Evolutionary conservation across 2,888 invertebrate genomes (phyloP).

Genomic region (Netelia melanura): DNA sequence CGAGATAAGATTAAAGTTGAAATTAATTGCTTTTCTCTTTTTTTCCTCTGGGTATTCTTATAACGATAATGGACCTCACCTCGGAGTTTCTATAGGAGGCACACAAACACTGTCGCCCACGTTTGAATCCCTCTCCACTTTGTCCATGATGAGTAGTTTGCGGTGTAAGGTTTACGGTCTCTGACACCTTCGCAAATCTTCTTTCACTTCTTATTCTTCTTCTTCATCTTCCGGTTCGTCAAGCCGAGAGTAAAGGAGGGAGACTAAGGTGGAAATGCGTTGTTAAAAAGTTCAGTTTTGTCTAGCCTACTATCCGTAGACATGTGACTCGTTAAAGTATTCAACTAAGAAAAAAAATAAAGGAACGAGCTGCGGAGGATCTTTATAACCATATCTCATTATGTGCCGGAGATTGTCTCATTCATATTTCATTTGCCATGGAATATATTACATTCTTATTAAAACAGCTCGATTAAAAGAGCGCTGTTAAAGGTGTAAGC

Average conservation of each 20-base stretch:
- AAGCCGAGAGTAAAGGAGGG: constrained; percentile 9
- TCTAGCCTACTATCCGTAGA: background rate
- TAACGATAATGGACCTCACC: constrained; percentile 75
- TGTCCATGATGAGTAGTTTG: constrained; percentile 77
- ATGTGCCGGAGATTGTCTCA: constrained; percentile 59
- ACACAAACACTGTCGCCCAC: constrained; percentile 68
- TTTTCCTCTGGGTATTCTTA: constrained; percentile 72
- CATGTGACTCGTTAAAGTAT: constrained; percentile 40
- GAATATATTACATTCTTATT: constrained; percentile 14
- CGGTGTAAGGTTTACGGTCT: constrained; percentile 71
- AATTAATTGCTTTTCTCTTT: background rate
- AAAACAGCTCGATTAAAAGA: background rate
- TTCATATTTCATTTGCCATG: constrained; percentile 29
- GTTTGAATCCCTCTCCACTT: constrained; percentile 29
- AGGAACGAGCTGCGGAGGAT: constrained; percentile 19
- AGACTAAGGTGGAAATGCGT: constrained; percentile 37
- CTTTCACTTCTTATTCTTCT: constrained; percentile 30
- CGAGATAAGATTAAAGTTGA: background rate
- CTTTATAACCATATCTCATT: constrained; percentile 48
- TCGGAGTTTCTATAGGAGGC: constrained; percentile 21
- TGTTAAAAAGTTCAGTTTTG: background rate
- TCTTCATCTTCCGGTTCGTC: constrained; percentile 43
- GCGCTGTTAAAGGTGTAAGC: background rate
- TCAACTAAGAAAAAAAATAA: constrained; percentile 16
- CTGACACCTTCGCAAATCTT: constrained; percentile 76